These are phyloP conservation scores for Scylla paramamosain DNA, from an alignment of 1,140 invertebrate species.

Conservation along the genomic window DNA sequence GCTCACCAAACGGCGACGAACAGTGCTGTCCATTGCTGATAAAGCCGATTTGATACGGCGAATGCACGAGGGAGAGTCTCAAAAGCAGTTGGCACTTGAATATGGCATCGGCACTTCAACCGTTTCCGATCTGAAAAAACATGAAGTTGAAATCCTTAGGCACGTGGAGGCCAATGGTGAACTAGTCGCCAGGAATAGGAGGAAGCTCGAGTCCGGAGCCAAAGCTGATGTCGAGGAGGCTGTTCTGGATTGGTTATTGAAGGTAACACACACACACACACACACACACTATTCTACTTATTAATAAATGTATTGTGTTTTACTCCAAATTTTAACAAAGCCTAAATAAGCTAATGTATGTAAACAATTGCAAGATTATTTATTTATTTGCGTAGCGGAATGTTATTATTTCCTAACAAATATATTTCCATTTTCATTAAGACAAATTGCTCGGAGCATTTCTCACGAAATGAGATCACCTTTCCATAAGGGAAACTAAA, in stretches of 20 bases:
- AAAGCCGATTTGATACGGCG: constrained; percentile 67
- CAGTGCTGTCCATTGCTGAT: constrained; percentile 62
- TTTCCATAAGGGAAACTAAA: too few species aligned
- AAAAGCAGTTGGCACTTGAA: constrained; percentile 59
- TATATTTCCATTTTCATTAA: too few species aligned
- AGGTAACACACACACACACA: not conserved
- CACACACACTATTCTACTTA: too few species aligned
- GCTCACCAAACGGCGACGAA: constrained; percentile 39
- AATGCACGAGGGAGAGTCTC: constrained; percentile 57
- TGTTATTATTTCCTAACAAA: too few species aligned
- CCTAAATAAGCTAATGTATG: too few species aligned
- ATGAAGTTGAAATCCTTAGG: constrained; percentile 54
- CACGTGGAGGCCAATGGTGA: constrained; percentile 63
- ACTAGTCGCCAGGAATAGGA: constrained; percentile 62
- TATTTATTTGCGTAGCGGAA: too few species aligned
- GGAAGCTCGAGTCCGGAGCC: constrained; percentile 59
- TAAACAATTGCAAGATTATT: too few species aligned
- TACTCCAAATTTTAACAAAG: not conserved
- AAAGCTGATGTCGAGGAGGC: constrained; percentile 68
- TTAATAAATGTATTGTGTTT: not conserved
- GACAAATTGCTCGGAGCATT: too few species aligned
- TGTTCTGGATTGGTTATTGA: constrained; percentile 47
- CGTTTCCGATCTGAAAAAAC: constrained; percentile 66
- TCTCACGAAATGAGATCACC: too few species aligned
- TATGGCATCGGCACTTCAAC: constrained; percentile 68